Conservation (phyloP, 2,113 vertebrate genomes). For the Columba janthina region DNA sequence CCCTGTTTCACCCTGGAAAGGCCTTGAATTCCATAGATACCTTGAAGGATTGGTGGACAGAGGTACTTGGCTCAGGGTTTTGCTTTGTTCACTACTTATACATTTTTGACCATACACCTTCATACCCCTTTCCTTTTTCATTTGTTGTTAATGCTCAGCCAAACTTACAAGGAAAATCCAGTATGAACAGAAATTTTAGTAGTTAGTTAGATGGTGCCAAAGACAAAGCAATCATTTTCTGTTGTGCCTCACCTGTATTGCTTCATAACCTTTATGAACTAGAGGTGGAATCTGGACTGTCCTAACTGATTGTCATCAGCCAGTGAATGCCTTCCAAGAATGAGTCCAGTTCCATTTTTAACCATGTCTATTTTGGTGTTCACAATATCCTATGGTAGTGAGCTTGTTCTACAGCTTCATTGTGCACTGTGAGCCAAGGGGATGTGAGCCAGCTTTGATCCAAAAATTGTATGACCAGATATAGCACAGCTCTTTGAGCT, state of each 20-base stretch:
- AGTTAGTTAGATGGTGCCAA: neutral
- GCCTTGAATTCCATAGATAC: neutral
- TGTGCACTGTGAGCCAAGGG: neutral
- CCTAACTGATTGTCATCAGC: neutral
- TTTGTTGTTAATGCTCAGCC: neutral
- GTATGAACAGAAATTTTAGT: neutral
- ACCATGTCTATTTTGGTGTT: neutral
- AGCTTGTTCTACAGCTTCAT: neutral
- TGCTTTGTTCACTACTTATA: neutral
- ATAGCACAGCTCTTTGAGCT: neutral
- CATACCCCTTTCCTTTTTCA: neutral
- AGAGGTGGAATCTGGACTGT: neutral
- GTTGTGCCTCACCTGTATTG: neutral
- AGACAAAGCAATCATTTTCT: neutral
- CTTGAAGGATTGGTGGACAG: neutral
- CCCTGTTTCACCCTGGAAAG: neutral
- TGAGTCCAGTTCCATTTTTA: neutral
- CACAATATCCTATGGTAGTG: neutral
- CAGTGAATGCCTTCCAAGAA: neutral
- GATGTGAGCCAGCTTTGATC: neutral
- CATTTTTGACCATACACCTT: neutral
- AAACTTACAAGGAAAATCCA: neutral
- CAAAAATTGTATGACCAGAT: neutral
- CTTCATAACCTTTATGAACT: neutral
- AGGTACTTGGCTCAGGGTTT: neutral